Evolutionary conservation across 2,113 vertebrate species (phyloP).

Genomic region (Promerops cafer): DNA sequence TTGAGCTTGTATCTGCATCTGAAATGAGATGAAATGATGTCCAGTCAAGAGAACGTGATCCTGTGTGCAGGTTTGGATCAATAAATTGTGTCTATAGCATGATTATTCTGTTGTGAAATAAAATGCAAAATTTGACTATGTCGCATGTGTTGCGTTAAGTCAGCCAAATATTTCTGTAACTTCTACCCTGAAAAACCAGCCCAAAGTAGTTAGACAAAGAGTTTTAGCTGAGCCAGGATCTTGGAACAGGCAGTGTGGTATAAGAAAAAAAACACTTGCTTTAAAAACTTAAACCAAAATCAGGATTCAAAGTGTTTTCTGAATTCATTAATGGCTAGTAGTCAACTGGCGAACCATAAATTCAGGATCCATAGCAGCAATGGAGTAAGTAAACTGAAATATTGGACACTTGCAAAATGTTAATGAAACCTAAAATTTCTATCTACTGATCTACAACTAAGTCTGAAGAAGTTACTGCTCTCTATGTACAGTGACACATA

Average conservation of each 20-base stretch:
- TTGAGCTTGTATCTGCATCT: not conserved
- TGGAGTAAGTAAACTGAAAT: not conserved
- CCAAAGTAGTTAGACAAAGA: not conserved
- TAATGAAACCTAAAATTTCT: not conserved
- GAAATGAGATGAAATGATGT: not conserved
- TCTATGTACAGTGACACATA: fast-evolving
- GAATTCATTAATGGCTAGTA: not conserved
- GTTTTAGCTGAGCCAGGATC: not conserved
- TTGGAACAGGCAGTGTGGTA: not conserved
- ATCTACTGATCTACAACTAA: not conserved
- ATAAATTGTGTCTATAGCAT: not conserved
- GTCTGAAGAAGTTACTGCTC: not conserved
- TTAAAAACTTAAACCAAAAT: not conserved
- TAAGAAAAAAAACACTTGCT: not conserved
- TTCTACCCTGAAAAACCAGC: not conserved
- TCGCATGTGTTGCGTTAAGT: not conserved
- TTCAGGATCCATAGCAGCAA: not conserved
- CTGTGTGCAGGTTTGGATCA: not conserved
- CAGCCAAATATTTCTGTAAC: not conserved
- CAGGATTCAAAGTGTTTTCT: not conserved
- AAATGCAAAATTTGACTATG: not conserved
- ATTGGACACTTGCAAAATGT: not conserved
- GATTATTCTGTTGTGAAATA: not conserved
- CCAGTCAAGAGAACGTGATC: not conserved
- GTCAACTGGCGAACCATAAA: not conserved